Evolutionary conservation across 2,888 invertebrate genomes (phyloP).

Genomic region (Oscheius onirici): DNA sequence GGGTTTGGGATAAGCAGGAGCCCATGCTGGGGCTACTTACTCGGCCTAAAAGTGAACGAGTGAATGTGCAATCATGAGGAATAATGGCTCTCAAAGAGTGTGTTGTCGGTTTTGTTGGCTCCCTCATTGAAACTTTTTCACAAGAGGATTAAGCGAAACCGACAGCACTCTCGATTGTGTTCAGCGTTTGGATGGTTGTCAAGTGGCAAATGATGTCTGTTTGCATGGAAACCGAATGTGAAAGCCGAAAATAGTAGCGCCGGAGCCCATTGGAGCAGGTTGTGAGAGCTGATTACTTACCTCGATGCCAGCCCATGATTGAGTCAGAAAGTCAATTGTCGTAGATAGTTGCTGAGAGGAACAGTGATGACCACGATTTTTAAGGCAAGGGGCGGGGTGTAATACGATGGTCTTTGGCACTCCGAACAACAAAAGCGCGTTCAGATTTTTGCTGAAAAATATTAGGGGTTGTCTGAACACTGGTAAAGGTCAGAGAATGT

Average conservation of each 20-base stretch:
- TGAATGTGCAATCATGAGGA: not conserved
- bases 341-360: slow-evolving; percentile 9
- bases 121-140: no score
- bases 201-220: not conserved
- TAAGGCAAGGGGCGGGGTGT: slow-evolving; percentile 27
- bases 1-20: slow-evolving; percentile 9
- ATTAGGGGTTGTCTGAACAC: no score
- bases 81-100: slow-evolving; percentile 6
- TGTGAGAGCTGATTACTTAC: slow-evolving; percentile 4
- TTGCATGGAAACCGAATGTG: not conserved
- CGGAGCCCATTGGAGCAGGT: not conserved
- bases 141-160: no score
- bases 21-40: slow-evolving; percentile 28
- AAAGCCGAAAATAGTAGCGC: not conserved
- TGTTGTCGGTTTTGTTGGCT: no score
- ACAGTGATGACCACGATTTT: slow-evolving; percentile 23
- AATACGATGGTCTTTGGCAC: slow-evolving; percentile 15
- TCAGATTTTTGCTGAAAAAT: not conserved
- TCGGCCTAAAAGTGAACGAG: slow-evolving; percentile 18
- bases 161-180: not conserved
- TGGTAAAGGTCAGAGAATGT: no score
- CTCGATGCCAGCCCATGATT: slow-evolving; percentile 27
- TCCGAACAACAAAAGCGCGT: slow-evolving; percentile 1
- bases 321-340: not conserved
- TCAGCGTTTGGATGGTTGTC: not conserved